Conservation (phyloP, 2,113 vertebrate genomes). For the Dromaius novaehollandiae region DNA sequence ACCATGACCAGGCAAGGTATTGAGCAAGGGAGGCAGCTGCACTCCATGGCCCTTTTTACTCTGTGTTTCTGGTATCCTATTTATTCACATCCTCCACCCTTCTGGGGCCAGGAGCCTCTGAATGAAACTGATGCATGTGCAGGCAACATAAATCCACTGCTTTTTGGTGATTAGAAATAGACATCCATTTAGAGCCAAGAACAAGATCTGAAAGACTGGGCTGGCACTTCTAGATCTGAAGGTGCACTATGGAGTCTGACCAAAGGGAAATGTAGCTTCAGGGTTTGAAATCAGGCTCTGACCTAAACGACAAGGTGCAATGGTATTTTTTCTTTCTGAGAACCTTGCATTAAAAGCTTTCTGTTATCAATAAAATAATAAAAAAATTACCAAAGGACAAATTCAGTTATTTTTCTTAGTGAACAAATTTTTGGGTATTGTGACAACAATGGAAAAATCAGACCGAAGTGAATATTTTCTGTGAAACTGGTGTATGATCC, state of each 20-base stretch:
- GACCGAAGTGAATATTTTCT: not conserved
- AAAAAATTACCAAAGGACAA: not conserved
- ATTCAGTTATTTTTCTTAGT: not conserved
- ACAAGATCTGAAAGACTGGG: no score
- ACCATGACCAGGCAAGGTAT: not conserved
- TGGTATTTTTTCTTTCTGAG: not conserved
- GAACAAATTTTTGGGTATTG: not conserved
- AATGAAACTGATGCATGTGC: not conserved
- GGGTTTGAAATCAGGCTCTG: not conserved
- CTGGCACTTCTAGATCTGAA: not conserved
- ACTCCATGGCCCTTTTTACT: no score
- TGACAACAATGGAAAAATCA: not conserved
- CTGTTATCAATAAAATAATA: not conserved
- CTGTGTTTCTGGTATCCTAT: no score
- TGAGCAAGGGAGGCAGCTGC: not conserved
- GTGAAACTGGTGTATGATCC: not conserved
- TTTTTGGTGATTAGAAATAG: not conserved
- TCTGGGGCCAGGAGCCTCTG: no score
- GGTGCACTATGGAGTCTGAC: not conserved
- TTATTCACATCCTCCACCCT: no score
- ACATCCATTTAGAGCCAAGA: not conserved
- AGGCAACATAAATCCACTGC: not conserved
- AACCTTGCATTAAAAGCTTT: not conserved
- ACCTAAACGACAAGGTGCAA: not conserved
- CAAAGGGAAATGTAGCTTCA: not conserved